phyloP scores from a whole-genome alignment of 1,140 invertebrate species.

The Microplitis mediator region DNA sequence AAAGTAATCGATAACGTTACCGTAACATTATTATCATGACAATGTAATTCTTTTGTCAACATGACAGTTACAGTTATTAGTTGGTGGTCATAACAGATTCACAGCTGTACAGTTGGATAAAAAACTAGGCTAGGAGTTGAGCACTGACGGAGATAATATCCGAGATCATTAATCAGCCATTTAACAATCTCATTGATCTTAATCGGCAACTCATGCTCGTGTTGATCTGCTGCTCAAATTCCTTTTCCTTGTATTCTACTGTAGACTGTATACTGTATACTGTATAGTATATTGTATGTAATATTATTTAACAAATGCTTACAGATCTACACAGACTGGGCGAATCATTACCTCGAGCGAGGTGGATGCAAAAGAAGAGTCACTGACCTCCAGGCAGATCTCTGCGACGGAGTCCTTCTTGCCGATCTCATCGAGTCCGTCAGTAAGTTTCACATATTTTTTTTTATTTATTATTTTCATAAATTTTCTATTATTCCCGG shows the following conservation, averaged over 20 bases:
- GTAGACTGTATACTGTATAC: not conserved
- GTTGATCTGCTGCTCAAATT: not conserved
- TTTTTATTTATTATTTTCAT: conserved; percentile 45
- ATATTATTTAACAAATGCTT: conserved; percentile 34
- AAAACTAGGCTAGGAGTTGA: too few relatives aligned
- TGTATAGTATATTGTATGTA: not conserved
- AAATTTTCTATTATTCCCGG: not conserved
- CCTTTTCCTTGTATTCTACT: not conserved
- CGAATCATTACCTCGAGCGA: conserved; percentile 95
- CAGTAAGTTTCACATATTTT: conserved; percentile 72
- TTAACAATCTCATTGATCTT: conserved; percentile 14
- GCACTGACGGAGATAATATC: not conserved
- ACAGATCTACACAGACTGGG: conserved; percentile 97
- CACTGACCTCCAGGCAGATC: conserved; percentile 83
- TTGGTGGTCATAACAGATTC: too few relatives aligned
- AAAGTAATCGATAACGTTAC: not conserved
- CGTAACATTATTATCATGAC: too few relatives aligned
- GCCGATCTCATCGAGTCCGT: conserved; percentile 94
- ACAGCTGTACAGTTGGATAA: too few relatives aligned
- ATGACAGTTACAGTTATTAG: too few relatives aligned
- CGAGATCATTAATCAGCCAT: conserved; percentile 13
- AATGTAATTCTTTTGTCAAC: not conserved
- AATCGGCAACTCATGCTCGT: conserved; percentile 1
- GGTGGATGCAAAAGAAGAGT: conserved; percentile 83
- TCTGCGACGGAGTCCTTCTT: conserved; percentile 87